Evolutionary conservation across 2,797 vertebrate species (phyloP), one percentile per base, ranked within the genome.

Genomic region (Sebastes vulpes): DNA sequence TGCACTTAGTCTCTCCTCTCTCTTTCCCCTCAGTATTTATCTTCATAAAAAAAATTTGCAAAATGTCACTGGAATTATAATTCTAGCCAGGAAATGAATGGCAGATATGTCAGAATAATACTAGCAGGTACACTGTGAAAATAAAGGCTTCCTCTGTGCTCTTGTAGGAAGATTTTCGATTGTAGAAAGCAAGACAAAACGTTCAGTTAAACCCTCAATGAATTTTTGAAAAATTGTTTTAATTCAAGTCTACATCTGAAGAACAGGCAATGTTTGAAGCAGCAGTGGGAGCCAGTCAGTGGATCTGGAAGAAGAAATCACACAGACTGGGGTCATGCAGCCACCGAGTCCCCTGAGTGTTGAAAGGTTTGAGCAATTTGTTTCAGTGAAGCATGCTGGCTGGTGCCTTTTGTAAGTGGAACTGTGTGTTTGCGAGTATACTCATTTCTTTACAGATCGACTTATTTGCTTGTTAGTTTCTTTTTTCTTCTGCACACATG

Each of bases 1-100:
- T 80, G 26, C 85, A 65, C 67, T 76, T 81, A 67, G 48, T 52
- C 75, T 68, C 71, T 65, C 64, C 66, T 69, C 63, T 82, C 56
- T 8, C 63, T 90, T 83, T 84, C 48, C 53, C 31, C 31, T 74
- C 67, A 70, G 18, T 91, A 84, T 90, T 89, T 92, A 85, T 81
- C 59, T 76, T 72, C 26, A 82, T 56, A 32, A 75, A 72, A 57
- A 59, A 85, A 69, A 48, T 20, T 16, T 54, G 48, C 52, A 79
- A 90, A 89, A 92, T 93, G 92, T 90, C 83, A 93, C 5, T 29
- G 35, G 75, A 90, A 87, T 88, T 80, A 77, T 89, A 75, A 91
- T 84, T 81, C 69, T 35, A 71, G 64, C 21, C 67, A 75, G 31
- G 23, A 84, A 78, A 2, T 73, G 31, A 83, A 64, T 66, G 56